Conservation (phyloP, 1,140 invertebrate species). For the Cheumatopsyche charites region DNA sequence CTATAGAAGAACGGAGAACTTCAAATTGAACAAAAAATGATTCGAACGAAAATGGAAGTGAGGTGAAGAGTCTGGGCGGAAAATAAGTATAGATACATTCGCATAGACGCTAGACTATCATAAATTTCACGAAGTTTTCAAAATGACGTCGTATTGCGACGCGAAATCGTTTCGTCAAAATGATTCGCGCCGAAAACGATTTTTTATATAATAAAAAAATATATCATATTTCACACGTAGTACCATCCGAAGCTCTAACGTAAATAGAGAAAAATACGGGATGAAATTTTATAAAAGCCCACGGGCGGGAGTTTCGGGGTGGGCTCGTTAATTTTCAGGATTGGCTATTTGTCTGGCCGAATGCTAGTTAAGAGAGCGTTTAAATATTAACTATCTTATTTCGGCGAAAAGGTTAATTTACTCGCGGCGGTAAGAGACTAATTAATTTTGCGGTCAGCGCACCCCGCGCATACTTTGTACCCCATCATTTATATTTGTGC, state of each 20-base stretch:
- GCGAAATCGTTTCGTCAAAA: constrained; percentile 2
- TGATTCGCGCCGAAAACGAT: too few species aligned
- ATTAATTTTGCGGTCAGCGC: constrained; percentile 32
- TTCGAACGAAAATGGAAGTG: not conserved
- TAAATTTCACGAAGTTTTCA: constrained; percentile 15
- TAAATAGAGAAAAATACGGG: too few species aligned
- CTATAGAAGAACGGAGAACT: not conserved
- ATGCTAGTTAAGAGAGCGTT: constrained; percentile 33
- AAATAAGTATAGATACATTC: too few species aligned
- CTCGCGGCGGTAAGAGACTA: constrained; percentile 12
- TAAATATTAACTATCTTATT: constrained; percentile 36
- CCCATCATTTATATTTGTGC: not conserved
- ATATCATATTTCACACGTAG: too few species aligned
- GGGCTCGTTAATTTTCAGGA: constrained; percentile 31
- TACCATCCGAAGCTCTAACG: too few species aligned
- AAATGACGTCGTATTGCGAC: not conserved
- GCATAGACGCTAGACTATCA: not conserved
- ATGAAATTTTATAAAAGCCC: too few species aligned
- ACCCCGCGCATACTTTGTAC: constrained; percentile 22
- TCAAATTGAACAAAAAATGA: constrained; percentile 14
- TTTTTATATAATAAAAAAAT: too few species aligned
- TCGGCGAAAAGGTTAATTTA: constrained; percentile 34
- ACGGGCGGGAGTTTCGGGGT: not conserved
- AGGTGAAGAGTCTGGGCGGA: too few species aligned
- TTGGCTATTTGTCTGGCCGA: constrained; percentile 34